These are phyloP conservation scores for Candoia aspera DNA, from an alignment of 2,113 vertebrate genomes.

Conservation along the genomic window DNA sequence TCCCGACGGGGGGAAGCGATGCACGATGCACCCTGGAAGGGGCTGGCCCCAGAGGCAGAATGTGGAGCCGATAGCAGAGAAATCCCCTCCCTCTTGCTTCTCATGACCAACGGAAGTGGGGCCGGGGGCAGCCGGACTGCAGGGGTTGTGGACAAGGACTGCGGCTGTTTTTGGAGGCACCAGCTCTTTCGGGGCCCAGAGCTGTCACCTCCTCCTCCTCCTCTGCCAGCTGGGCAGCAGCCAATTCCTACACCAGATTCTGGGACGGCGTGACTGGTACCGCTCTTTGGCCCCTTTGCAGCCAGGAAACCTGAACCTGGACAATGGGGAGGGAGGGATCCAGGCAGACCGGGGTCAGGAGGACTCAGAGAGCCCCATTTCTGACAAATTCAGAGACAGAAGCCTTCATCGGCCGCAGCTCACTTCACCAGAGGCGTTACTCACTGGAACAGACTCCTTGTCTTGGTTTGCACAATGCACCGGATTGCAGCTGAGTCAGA, in stretches of 20 bases:
- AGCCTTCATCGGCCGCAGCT: no score
- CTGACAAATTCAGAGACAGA: no score
- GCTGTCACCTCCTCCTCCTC: neutral
- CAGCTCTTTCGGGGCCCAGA: conserved; percentile 27
- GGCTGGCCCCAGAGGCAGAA: rapidly evolving
- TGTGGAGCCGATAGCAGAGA: neutral
- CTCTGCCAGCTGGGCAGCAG: neutral
- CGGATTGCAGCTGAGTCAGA: no score
- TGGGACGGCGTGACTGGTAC: neutral
- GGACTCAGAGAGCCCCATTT: neutral
- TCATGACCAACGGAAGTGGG: neutral
- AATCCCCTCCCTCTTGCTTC: rapidly evolving
- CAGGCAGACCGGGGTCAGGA: neutral
- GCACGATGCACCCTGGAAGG: no score
- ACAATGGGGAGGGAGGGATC: neutral
- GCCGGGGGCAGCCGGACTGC: neutral
- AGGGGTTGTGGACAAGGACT: conserved; percentile 36
- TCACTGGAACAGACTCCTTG: no score
- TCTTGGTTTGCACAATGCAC: no score
- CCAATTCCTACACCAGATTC: neutral
- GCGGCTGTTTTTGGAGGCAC: conserved; percentile 61
- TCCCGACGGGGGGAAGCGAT: neutral
- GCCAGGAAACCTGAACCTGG: neutral
- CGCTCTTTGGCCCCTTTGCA: conserved; percentile 7
- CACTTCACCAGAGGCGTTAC: no score